Base-by-base conservation (phyloP, 2,113 vertebrate species). In the Hippocampus barbouri region DNA sequence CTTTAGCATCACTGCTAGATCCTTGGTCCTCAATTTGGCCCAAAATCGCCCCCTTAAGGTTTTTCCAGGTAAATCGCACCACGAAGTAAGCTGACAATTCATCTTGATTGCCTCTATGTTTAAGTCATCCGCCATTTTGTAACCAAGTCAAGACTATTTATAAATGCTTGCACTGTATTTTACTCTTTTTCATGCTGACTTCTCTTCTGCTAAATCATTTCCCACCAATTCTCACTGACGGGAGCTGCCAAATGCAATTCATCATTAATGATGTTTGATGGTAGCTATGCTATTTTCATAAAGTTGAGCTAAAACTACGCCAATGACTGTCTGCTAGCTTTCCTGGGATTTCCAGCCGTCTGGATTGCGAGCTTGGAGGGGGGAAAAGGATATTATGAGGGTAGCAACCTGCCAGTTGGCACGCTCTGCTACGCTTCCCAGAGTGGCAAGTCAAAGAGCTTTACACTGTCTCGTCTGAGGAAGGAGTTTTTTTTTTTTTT, bases 1-100 rank as follows among this genome's bases (percentile, higher is more conserved):
- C 87, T 97, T 97, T 86, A 96, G 93, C 78, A 91, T 97, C 88
- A 95, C 92, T 0, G 94, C 95, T 78, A 86, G 16, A 81, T 86
- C 25, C 0, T 86, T 96, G 47, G 77, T 94, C 60, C 85, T 97
- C 62, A 93, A 45, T 68, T 74, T 96, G 66, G 92, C 95, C 90
- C 91, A 78, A 53, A 97, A 95, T 78, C 91, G 80, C 54, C 90
- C 92, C 2, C 87, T 98, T 0, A 49, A 86, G 73, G 83, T 97
- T 71, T 97, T 96, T 87, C 95, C 96, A 93, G 95, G 95, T 96
- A 90, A 92, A 63, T 23, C n/a, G 9, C 45, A 65, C 38, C 41
- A 16, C 45, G 6, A 20, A 16, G 59, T 61, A 34, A 34, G 4
- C 27, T 34, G 15, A 2, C 16, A 16, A 16, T 60, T 61, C 16